A percentile compares a stretch with the other conserved stretches of the same genome.
These are phyloP conservation scores for Odocoileus virginianus DNA, from an alignment of 2,113 vertebrate genomes.

Conservation along the genomic window DNA sequence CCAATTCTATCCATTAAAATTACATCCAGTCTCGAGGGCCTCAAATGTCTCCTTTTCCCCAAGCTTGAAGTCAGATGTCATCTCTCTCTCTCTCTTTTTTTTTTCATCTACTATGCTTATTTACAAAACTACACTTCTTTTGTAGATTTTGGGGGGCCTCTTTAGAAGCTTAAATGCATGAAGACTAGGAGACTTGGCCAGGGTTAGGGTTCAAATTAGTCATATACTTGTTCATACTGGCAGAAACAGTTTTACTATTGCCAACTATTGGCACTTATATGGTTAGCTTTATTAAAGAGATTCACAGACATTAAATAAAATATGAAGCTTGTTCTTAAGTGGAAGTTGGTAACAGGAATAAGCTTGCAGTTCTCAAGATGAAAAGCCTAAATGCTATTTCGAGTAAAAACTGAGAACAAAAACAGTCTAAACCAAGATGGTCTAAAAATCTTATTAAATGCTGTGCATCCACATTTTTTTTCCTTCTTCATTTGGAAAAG, in stretches of 20 bases:
- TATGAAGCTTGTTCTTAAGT: background rate
- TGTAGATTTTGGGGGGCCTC: background rate
- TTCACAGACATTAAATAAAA: slow-evolving; percentile 32
- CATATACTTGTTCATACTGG: slow-evolving; percentile 29
- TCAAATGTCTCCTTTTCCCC: background rate
- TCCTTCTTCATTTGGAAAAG: slow-evolving; percentile 10
- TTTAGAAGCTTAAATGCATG: slow-evolving; percentile 30
- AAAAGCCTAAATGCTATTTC: slow-evolving; percentile 22
- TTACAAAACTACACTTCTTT: background rate
- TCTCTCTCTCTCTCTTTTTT: background rate
- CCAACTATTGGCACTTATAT: slow-evolving; percentile 41
- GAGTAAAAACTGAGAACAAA: slow-evolving; percentile 38
- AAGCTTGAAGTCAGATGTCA: background rate
- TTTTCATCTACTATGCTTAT: slow-evolving; percentile 1
- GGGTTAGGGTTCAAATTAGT: slow-evolving; percentile 29
- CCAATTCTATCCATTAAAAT: slow-evolving; percentile 3
- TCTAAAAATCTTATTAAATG: slow-evolving; percentile 32
- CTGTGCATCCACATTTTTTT: background rate
- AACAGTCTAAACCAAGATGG: background rate
- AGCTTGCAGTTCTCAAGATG: background rate
- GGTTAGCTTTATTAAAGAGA: slow-evolving; percentile 44
- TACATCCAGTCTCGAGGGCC: background rate
- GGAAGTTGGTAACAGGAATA: slow-evolving; percentile 22
- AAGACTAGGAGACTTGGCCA: background rate
- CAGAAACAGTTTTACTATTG: slow-evolving; percentile 45